These are phyloP conservation scores for Semibalanus balanoides DNA, from an alignment of 1,140 invertebrate genomes.

Conservation along the genomic window DNA sequence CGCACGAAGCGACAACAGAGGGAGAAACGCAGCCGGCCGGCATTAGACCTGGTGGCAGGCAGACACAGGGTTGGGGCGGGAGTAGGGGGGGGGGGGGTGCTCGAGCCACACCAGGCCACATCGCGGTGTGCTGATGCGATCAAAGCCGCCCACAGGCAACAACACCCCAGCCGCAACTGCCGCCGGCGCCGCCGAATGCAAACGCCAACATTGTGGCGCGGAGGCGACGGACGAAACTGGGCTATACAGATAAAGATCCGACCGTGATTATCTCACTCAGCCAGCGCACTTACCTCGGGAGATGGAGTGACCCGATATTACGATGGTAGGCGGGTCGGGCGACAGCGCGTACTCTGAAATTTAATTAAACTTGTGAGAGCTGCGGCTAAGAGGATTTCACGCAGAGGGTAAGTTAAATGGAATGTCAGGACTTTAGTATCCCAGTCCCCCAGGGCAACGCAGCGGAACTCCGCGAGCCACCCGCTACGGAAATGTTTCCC, in stretches of 20 bases:
- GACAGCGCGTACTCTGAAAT: not conserved
- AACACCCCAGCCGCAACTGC: too few species aligned
- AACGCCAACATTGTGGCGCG: not conserved
- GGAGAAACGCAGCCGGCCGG: too few species aligned
- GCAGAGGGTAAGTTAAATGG: not conserved
- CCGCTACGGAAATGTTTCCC: too few species aligned
- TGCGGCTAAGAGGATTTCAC: not conserved
- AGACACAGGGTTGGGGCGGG: too few species aligned
- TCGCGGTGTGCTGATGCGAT: too few species aligned
- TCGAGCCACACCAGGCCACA: not conserved
- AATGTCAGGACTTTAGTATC: not conserved
- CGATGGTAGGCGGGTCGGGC: not conserved
- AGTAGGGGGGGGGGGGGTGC: too few species aligned
- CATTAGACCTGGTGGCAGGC: too few species aligned
- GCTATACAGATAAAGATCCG: not conserved
- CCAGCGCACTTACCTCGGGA: not conserved
- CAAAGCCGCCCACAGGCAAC: too few species aligned
- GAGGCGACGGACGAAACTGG: not conserved
- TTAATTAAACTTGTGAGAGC: not conserved
- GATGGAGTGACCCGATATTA: not conserved
- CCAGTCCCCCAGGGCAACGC: too few species aligned
- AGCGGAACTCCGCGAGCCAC: too few species aligned
- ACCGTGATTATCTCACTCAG: not conserved
- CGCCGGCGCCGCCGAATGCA: not conserved
- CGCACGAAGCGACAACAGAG: not conserved